Evolutionary conservation across 2,888 invertebrate genomes (phyloP), one percentile per base, ranked within the genome.

Genomic region (Psococerastis gibbosa): DNA sequence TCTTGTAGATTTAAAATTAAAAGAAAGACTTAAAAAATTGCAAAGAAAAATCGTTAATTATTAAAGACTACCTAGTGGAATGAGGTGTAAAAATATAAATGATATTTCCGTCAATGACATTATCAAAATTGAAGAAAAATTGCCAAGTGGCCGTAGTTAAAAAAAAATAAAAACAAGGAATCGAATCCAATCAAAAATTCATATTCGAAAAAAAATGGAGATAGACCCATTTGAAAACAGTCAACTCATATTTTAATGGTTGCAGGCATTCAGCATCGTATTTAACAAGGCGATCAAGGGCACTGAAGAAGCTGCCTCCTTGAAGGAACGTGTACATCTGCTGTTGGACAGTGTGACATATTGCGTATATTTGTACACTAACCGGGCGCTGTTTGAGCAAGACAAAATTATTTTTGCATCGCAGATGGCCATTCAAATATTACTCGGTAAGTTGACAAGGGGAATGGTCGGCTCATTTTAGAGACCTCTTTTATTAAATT

Each of bases 321-420:
- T 89, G 0, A 72, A 73, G 32, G 67, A 68, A 3, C 68, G 91
- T 22, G 85, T 92, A 1, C 53, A 59, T 6, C 79, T 80, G 57
- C 64, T 94, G 11, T 74, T 91, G 43, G 89, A 92, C 53, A 80
- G 76, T 51, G 89, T 94, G 50, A 87, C 89, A 0, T 88, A 76
- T 57, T 70, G 77, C 11, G 84, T 89, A 1, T 92, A 75, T 57
- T 72, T 80, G 54, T 94, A 94, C 59, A 91, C 91, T 0, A 79
- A 82, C 38, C 67, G 92, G 50, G 91, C 89, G 4, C 68, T 94
- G 3, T 94, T 94, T 60, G 92, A 92, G 61, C 73, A 71, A 47
- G 92, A 94, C 59, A 92, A 92, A 58, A 67, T 92, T 6, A 89
- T 85, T 46, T 92, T 92, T 57, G 70, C 87, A 42, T 79, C 84